Percentiles rank a stretch among this genome's conserved stretches.
These are phyloP conservation scores for Ophioderma brevispina DNA, from an alignment of 35 echinoderm and acorn worm genomes.

Conservation along the genomic window DNA sequence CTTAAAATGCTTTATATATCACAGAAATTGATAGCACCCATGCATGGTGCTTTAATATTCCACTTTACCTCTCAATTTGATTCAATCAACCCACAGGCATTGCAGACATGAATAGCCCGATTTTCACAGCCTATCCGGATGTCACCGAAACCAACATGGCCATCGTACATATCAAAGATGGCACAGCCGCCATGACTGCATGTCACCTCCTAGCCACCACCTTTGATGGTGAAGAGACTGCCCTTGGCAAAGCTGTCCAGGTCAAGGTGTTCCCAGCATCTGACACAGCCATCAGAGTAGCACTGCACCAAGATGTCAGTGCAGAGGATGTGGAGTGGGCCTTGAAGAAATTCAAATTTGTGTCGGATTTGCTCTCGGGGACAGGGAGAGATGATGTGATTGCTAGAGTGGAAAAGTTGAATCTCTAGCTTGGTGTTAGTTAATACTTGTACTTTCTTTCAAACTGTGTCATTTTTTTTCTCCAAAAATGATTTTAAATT, in stretches of 20 bases:
- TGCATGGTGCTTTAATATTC: too few species aligned
- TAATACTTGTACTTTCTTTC: too few species aligned
- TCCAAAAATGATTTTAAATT: too few species aligned
- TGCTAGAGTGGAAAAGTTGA: neutral
- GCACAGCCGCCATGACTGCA: constrained; percentile 15
- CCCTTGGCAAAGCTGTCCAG: constrained; percentile 36
- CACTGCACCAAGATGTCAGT: constrained; percentile 37
- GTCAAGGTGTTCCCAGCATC: neutral
- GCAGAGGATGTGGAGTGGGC: constrained; percentile 26
- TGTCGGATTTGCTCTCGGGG: neutral
- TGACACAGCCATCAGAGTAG: neutral
- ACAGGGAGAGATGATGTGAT: neutral
- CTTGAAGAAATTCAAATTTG: constrained; percentile 53
- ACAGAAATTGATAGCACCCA: too few species aligned
- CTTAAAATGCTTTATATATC: too few species aligned
- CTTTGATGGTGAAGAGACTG: constrained; percentile 22
- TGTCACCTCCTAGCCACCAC: constrained; percentile 1
- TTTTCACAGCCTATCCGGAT: constrained; percentile 24
- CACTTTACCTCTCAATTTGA: too few species aligned
- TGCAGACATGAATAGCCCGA: neutral
- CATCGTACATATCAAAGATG: constrained; percentile 14
- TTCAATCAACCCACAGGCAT: constrained; percentile 26
- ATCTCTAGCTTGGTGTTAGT: too few species aligned
- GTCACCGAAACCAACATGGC: constrained; percentile 60
- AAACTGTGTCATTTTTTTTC: too few species aligned